Evolutionary conservation across 2,888 invertebrate genomes (phyloP).

Genomic region (Ophraella communa): DNA sequence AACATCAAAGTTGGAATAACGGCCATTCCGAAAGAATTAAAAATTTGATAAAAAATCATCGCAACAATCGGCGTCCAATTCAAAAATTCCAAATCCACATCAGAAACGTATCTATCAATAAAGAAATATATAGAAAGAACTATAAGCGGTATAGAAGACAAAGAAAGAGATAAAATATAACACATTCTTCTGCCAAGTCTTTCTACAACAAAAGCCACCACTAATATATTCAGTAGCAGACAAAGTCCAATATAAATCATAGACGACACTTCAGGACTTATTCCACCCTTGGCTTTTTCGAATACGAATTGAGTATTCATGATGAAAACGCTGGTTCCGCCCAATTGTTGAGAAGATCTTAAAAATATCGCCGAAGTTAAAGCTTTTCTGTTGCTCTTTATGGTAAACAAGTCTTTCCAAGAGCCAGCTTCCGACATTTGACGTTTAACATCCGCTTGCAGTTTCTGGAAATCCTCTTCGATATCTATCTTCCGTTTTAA

Average conservation of each 20-base stretch:
- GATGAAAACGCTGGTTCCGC: slow-evolving; percentile 47
- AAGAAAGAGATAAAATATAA: slow-evolving; percentile 42
- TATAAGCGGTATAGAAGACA: slow-evolving; percentile 38
- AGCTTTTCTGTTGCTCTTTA: slow-evolving; percentile 48
- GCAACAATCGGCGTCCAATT: slow-evolving; percentile 52
- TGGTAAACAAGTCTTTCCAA: slow-evolving; percentile 49
- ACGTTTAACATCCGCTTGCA: slow-evolving; percentile 46
- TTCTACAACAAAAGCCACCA: slow-evolving; percentile 41
- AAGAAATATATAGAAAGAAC: slow-evolving; percentile 44
- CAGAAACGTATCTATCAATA: slow-evolving; percentile 36
- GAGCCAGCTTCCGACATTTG: slow-evolving; percentile 52
- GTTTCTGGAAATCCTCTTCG: slow-evolving; percentile 42
- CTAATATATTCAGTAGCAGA: slow-evolving; percentile 35
- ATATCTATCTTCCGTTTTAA: slow-evolving; percentile 44
- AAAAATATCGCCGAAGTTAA: slow-evolving; percentile 46
- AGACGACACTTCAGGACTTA: slow-evolving; percentile 34
- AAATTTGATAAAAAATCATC: slow-evolving; percentile 47
- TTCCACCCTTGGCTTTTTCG: slow-evolving; percentile 47
- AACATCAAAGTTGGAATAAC: slow-evolving; percentile 50
- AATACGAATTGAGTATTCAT: slow-evolving; percentile 52
- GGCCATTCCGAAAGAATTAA: slow-evolving; percentile 47
- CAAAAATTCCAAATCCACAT: slow-evolving; percentile 38
- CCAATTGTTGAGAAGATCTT: slow-evolving; percentile 49
- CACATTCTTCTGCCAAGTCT: slow-evolving; percentile 43
- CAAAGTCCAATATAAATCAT: slow-evolving; percentile 42